Conservation (phyloP, 2,113 vertebrate species). For the Pagrus major region DNA sequence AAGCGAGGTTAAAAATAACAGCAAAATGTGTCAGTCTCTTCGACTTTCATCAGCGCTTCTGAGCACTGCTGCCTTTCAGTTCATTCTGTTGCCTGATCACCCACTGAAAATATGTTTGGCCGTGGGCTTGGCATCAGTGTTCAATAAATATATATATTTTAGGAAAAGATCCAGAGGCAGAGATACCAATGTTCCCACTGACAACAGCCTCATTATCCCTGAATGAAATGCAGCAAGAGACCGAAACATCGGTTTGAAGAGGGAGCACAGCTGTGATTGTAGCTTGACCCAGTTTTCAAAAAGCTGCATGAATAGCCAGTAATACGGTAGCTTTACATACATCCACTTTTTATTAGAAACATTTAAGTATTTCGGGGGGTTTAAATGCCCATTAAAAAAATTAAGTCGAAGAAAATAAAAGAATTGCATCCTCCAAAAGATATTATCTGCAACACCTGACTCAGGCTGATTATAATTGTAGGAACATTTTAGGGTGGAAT, state of each 20-base stretch:
- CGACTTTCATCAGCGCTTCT: constrained; percentile 5
- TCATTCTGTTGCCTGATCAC: background rate
- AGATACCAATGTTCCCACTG: background rate
- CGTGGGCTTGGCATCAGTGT: background rate
- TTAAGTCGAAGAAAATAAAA: no score
- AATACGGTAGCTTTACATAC: background rate
- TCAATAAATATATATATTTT: background rate
- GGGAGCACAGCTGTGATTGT: constrained; percentile 4
- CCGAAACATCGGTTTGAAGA: background rate
- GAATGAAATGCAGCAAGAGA: constrained; percentile 15
- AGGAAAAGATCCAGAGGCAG: constrained; percentile 1
- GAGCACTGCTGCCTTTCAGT: constrained; percentile 5
- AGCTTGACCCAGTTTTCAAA: constrained; percentile 7
- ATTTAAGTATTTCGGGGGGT: background rate
- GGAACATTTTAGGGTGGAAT: constrained; percentile 17
- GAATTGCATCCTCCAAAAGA: background rate
- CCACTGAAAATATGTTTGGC: background rate
- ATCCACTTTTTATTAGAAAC: background rate
- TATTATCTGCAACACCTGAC: background rate
- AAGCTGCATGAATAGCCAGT: background rate
- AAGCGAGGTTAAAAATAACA: background rate
- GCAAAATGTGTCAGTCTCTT: background rate
- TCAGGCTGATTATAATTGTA: background rate
- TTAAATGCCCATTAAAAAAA: no score
- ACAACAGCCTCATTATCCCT: constrained; percentile 12